Percentiles rank a stretch among this genome's conserved stretches.
These are phyloP conservation scores for Limenitis camilla DNA, from an alignment of 2,888 invertebrate species.

Conservation along the genomic window DNA sequence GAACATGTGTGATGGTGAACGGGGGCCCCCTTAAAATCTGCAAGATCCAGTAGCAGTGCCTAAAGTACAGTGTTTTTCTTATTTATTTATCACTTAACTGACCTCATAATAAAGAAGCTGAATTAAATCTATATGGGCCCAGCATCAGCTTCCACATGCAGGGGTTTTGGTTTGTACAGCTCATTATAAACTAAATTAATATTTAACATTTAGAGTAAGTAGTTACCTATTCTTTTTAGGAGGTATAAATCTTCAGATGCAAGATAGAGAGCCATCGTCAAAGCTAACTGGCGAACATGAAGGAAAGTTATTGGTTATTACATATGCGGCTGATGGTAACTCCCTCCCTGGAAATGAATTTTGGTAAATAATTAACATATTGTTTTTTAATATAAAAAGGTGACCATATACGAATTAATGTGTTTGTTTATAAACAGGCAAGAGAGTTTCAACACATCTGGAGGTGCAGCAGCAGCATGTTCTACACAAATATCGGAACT, in stretches of 20 bases:
- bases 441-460: constrained; percentile 68
- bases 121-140: too few species aligned
- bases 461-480: constrained; percentile 78
- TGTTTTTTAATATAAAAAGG: not conserved
- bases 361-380: constrained; percentile 61
- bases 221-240: constrained; percentile 33
- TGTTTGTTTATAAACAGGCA: constrained; percentile 46
- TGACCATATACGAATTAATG: not conserved
- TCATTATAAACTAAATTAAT: too few species aligned
- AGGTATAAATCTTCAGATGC: constrained; percentile 68
- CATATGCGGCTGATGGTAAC: constrained; percentile 83
- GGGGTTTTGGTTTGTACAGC: too few species aligned
- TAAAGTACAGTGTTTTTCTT: too few species aligned
- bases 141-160: too few species aligned
- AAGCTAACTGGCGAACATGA: constrained; percentile 57
- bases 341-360: constrained; percentile 83
- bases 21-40: too few species aligned
- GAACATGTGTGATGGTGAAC: too few species aligned
- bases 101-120: too few species aligned
- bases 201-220: not conserved
- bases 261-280: constrained; percentile 72
- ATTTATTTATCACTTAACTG: too few species aligned
- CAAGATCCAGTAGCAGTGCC: too few species aligned
- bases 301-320: constrained; percentile 75
- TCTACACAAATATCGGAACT: constrained; percentile 76